Evolutionary conservation across 2,888 invertebrate genomes (phyloP), one percentile per base, ranked within the genome.

Genomic region (Itoplectis maculator): DNA sequence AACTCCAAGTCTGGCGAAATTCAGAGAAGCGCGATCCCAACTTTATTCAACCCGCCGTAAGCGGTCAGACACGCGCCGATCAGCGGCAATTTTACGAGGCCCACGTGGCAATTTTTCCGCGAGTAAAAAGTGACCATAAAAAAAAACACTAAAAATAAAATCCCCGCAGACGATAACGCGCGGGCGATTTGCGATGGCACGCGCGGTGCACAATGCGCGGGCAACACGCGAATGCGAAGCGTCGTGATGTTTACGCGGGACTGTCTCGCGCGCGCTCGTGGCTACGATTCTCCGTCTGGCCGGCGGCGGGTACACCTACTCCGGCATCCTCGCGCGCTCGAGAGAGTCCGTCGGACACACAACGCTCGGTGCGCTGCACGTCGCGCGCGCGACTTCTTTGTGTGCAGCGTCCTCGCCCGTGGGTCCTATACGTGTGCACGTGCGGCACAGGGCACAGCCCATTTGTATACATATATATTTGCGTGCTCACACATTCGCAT

Each of bases 171-270:
- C 40, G 35, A 72, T 59, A 29, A 59, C 56, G 29, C 72, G 45
- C 18, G 35, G 11, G 63, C 18, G 18, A 15, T 42, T 3, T 11
- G 20, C 13, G 42, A 20, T 35, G 23, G 13, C 70, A 35, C 70
- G 56, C 70, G 45, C 70, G 59, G 59, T 45, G 70, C 45, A 18
- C 69, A 81, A 81, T 68, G 29, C 5, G 29, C 29, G 5, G 29
- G 59, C 73, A 9, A 20, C 18, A 76, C 70, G n/a, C n/a, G 79
- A 86, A 85, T 80, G 89, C 86, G 87, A 87, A 89, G 88, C 88
- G 89, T 78, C 86, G 89, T 88, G 88, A 89, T 89, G 90, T 89
- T 89, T 89, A 89, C 90, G 88, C 90, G 89, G 90, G 86, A 90
- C 91, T 91, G 91, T 90, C 29, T 47, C 89, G 90, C 87, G 86